Evolutionary conservation across 2,797 vertebrate genomes (phyloP).

Genomic region (Morelia viridis): DNA sequence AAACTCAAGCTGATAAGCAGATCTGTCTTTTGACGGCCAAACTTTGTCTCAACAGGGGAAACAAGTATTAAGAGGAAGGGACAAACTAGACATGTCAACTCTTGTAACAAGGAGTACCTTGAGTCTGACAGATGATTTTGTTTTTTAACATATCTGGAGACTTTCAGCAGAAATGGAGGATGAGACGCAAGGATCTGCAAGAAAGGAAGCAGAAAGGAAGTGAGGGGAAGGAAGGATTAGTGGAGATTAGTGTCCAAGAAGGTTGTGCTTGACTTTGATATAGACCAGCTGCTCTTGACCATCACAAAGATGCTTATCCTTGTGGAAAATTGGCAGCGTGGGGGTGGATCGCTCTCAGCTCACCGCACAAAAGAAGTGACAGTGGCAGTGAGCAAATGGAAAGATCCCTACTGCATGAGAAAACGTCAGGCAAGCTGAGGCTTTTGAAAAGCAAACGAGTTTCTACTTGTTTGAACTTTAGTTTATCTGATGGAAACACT

Average conservation of each 20-base stretch:
- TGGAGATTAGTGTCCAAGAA: slow-evolving; percentile 36
- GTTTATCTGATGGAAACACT: slow-evolving; percentile 69
- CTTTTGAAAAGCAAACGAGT: slow-evolving; percentile 69
- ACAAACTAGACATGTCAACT: background rate
- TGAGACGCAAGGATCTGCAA: background rate
- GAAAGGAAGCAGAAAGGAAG: background rate
- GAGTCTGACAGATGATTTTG: slow-evolving; percentile 19
- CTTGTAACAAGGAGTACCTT: slow-evolving; percentile 7
- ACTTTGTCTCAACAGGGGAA: background rate
- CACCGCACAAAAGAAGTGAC: slow-evolving; percentile 54
- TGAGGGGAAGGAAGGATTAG: background rate
- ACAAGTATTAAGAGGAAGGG: background rate
- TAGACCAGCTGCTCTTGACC: slow-evolving; percentile 28
- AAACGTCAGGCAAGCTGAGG: slow-evolving; percentile 50
- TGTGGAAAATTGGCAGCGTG: slow-evolving; percentile 47
- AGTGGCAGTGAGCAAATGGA: slow-evolving; percentile 31
- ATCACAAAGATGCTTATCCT: slow-evolving; percentile 45
- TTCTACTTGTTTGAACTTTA: slow-evolving; percentile 67
- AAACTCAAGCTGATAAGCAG: background rate
- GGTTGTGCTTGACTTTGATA: slow-evolving; percentile 24
- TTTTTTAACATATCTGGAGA: background rate
- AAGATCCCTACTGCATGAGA: slow-evolving; percentile 44
- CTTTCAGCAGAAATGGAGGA: slow-evolving; percentile 1
- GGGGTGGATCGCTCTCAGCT: slow-evolving; percentile 50
- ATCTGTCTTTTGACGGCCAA: background rate